phyloP scores from a whole-genome alignment of 2,888 invertebrate species.

The Mesochorus sp. region DNA sequence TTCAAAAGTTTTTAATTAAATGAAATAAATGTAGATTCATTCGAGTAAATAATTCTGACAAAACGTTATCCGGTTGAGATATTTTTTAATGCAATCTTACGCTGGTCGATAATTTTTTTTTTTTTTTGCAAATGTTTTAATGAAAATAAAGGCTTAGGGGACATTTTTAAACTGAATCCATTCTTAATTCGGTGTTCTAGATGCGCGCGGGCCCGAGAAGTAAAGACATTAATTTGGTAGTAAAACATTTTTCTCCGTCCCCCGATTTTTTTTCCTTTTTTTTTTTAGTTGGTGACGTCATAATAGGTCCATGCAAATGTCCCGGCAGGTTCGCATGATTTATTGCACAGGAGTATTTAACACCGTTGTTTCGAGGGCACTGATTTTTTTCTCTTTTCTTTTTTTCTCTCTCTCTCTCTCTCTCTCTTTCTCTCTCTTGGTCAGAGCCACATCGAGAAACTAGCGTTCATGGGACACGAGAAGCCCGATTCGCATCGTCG shows the following conservation, averaged over 20 bases:
- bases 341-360: constrained; percentile 41
- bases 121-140: too few relatives aligned
- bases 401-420: background rate
- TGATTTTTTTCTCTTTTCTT: background rate
- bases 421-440: background rate
- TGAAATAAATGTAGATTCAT: too few relatives aligned
- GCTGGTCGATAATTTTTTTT: too few relatives aligned
- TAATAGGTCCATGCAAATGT: constrained; percentile 29
- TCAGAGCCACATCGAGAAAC: constrained; percentile 16
- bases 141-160: background rate
- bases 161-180: background rate
- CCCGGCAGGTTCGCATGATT: constrained; percentile 28
- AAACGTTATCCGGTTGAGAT: too few relatives aligned
- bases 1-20: too few relatives aligned
- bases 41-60: too few relatives aligned
- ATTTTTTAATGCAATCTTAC: too few relatives aligned
- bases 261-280: background rate
- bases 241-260: background rate
- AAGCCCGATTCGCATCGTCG: constrained; percentile 5
- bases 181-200: background rate
- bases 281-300: background rate
- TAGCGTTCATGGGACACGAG: background rate
- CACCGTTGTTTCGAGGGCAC: constrained; percentile 3
- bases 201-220: background rate
- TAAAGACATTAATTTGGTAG: constrained; percentile 11